These are phyloP conservation scores for Capitulum mitella DNA, from an alignment of 2,888 invertebrate species.

Conservation along the genomic window DNA sequence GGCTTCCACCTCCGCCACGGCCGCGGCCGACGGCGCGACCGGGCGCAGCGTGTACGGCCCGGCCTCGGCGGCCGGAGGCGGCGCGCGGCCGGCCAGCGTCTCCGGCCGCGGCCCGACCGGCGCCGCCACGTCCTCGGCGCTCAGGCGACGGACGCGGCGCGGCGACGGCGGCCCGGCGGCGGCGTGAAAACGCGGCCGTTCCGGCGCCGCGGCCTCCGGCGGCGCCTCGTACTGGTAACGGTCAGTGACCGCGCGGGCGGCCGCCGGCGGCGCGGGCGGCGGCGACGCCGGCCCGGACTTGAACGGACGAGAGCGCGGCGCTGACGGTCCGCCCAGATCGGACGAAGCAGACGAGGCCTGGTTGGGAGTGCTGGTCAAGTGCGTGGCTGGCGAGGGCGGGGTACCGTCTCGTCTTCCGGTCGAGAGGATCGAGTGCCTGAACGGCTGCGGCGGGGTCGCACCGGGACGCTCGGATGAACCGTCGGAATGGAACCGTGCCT, in stretches of 20 bases:
- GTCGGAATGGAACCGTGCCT: too few species aligned
- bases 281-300: background rate
- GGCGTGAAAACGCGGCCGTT: too few species aligned
- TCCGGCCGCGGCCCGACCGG: background rate
- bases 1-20: background rate
- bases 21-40: background rate
- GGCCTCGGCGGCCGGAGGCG: background rate
- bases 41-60: background rate
- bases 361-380: background rate
- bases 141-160: background rate
- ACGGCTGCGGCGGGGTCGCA: background rate
- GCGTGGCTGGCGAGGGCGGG: background rate
- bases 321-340: background rate
- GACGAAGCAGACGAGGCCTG: background rate
- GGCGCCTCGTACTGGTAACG: background rate
- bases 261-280: background rate
- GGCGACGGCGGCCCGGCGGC: background rate
- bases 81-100: background rate
- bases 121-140: background rate
- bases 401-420: background rate
- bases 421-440: background rate
- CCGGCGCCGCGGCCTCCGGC: background rate
- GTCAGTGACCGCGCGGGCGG: background rate
- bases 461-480: too few species aligned
- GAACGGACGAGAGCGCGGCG: background rate